Conservation (phyloP, 2,888 invertebrate genomes). For the Actias luna region DNA sequence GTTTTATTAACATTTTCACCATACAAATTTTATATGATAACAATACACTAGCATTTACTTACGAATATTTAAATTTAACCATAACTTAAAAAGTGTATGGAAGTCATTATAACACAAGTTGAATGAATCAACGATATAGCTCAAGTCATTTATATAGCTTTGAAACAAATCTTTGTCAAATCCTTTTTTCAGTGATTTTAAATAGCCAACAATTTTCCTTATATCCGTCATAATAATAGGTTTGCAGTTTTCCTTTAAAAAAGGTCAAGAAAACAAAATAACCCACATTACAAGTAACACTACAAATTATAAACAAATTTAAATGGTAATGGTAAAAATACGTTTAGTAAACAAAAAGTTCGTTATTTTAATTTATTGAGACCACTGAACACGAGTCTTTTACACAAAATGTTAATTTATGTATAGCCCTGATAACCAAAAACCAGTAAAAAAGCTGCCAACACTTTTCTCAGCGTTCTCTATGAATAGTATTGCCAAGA, state of each 20-base stretch:
- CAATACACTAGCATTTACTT: slow-evolving; percentile 37
- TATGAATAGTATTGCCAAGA: no score
- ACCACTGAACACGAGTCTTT: no score
- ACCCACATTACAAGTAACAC: neutral
- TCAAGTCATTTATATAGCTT: slow-evolving; percentile 63
- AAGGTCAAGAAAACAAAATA: neutral
- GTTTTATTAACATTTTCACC: neutral
- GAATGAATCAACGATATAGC: slow-evolving; percentile 53
- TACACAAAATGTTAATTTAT: no score
- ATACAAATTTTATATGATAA: neutral
- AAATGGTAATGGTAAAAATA: no score
- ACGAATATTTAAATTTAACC: slow-evolving; percentile 76
- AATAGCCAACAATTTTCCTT: slow-evolving; percentile 68
- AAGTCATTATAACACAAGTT: slow-evolving; percentile 65
- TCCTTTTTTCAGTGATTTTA: slow-evolving; percentile 66
- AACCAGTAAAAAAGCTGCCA: no score
- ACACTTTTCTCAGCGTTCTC: no score
- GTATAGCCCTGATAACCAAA: no score
- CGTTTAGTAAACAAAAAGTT: neutral
- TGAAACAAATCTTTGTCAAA: slow-evolving; percentile 74
- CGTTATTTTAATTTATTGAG: neutral
- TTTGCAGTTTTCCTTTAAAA: neutral
- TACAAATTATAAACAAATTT: no score
- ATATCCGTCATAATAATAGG: slow-evolving; percentile 59
- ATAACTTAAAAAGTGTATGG: slow-evolving; percentile 69